These are phyloP conservation scores for Diabrotica balteata DNA, from an alignment of 2,888 invertebrate species.

Conservation along the genomic window DNA sequence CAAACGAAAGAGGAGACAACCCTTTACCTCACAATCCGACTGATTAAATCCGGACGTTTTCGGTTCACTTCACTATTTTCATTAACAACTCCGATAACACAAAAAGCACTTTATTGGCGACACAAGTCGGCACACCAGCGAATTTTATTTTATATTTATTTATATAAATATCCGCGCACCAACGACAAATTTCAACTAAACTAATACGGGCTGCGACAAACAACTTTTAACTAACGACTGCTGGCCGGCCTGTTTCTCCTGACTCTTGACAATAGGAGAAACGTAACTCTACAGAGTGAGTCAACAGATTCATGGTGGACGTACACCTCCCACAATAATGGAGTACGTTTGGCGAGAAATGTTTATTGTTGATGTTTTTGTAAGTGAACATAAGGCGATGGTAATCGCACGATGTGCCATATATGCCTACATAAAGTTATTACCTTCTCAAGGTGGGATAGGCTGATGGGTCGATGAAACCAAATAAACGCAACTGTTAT, in stretches of 20 bases:
- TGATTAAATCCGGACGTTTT: slow-evolving; percentile 6
- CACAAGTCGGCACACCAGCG: not conserved
- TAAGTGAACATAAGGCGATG: too few species aligned
- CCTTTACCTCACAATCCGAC: slow-evolving; percentile 1
- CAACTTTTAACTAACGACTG: not conserved
- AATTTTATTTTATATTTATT: slow-evolving; percentile 4
- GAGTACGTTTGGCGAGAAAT: slow-evolving; percentile 17
- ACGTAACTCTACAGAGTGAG: slow-evolving; percentile 21
- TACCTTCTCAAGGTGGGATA: too few species aligned
- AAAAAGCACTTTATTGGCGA: not conserved
- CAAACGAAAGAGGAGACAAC: too few species aligned
- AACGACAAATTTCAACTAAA: too few species aligned
- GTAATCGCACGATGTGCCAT: too few species aligned
- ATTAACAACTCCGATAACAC: not conserved
- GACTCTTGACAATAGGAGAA: slow-evolving; percentile 26
- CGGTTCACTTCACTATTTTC: slow-evolving; percentile 1
- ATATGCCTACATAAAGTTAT: too few species aligned
- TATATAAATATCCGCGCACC: too few species aligned
- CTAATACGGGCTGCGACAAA: too few species aligned
- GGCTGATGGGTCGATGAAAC: too few species aligned
- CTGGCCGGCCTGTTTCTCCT: not conserved
- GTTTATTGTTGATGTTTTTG: slow-evolving; percentile 11
- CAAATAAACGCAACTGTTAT: too few species aligned
- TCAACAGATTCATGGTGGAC: slow-evolving; percentile 23
- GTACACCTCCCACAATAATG: slow-evolving; percentile 20